Evolutionary conservation across 1,140 invertebrate genomes (phyloP).

Genomic region (Drosophila melanica): DNA sequence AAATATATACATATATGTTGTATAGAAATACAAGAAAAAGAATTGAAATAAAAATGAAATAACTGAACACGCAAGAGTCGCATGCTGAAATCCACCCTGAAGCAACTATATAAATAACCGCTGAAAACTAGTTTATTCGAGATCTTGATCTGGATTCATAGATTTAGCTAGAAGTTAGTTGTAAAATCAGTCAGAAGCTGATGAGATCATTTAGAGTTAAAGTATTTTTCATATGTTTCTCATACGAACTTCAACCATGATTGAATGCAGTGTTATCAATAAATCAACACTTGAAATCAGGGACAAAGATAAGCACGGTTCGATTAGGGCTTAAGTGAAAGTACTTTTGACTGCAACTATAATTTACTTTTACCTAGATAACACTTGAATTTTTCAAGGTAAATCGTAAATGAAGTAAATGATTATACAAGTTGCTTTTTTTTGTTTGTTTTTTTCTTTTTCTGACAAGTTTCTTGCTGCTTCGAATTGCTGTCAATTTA

Average conservation of each 20-base stretch:
- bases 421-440: too few species aligned
- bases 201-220: conserved; percentile 20
- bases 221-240: neutral
- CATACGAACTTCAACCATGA: neutral
- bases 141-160: conserved; percentile 9
- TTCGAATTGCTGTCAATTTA: neutral
- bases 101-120: conserved; percentile 5
- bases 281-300: conserved; percentile 23
- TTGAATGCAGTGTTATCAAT: conserved; percentile 5
- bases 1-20: conserved; percentile 11
- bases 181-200: neutral
- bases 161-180: neutral
- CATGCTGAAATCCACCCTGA: neutral
- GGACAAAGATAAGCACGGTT: conserved; percentile 3
- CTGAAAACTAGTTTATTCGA: conserved; percentile 24
- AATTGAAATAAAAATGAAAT: neutral
- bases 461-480: neutral
- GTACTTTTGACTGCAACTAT: neutral
- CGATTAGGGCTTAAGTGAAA: conserved; percentile 15
- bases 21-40: conserved; percentile 11
- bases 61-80: conserved; percentile 8
- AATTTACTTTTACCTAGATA: conserved; percentile 1
- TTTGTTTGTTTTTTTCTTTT: too few species aligned
- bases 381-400: conserved; percentile 5
- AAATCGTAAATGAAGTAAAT: neutral